Base-by-base conservation (phyloP, 2,888 invertebrate genomes). In the Caenorhabditis auriculariae region DNA sequence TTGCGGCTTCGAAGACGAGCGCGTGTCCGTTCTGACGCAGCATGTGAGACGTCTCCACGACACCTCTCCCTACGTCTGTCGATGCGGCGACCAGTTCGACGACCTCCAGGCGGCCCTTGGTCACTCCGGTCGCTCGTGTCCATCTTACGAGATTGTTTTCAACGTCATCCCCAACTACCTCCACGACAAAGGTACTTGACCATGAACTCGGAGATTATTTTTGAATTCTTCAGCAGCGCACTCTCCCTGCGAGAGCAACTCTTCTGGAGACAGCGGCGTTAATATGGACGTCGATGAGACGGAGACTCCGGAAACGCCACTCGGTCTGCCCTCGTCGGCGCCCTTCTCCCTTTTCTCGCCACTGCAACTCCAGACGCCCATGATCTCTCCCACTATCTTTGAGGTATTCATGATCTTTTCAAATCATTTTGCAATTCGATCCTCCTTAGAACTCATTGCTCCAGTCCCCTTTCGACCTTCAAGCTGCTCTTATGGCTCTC, bases 11-110 rank as follows among this genome's bases (percentile, higher is more conserved):
- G 57, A 71, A 44, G 77, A 78, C 23, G 74, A 69, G 5, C 46
- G 62, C 7, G 57, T 78, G 4, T 75, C 74, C 5, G 56, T 64
- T 1, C 45, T 78, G 49, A 53, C 56, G 15, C 21, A 29, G 23
- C 78, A 78, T 56, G 59, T 78, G 12, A 62, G 45, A 17, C 49
- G 60, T 15, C 62, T 61, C 3, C 78, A 78, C 56, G 45, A 58
- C 41, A 58, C 70, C 7, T 53, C 73, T 9, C 76, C 78, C 15
- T 78, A 74, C 53, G 73, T 73, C 15, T 78, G 78, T 43, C 42
- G 62, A 12, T 78, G 77, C 52, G 64, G 70, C 7, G 39, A 48
- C 15, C 43, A 50, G 1, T 77, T 77, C 47, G 69, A 72, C 17
- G 63, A 72, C 27, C 52, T 75, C 21, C 66, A 67, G 15, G 56